Percentiles rank a stretch among this genome's conserved stretches.
Conservation (phyloP, 2,113 vertebrate genomes). For the Trogon melanurus region DNA sequence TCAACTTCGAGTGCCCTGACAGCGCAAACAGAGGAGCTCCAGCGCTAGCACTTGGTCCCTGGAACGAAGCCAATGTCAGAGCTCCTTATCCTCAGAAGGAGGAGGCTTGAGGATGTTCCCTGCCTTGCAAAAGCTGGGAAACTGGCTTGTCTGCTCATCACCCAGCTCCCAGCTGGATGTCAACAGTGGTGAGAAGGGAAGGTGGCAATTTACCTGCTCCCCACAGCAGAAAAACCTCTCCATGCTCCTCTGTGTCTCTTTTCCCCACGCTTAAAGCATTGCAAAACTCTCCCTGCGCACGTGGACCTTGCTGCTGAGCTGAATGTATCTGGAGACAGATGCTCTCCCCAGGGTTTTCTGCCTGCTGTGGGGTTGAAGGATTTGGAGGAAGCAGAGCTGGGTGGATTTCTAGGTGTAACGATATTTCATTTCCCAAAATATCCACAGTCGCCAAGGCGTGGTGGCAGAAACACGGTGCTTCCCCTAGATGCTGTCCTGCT, state of each 20-base stretch:
- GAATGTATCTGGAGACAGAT: not conserved
- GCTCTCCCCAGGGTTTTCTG: not conserved
- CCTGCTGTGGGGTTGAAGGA: not conserved
- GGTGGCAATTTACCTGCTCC: not conserved
- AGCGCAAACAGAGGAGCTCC: not conserved
- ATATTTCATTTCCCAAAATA: not conserved
- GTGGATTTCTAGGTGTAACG: not conserved
- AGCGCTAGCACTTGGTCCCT: not conserved
- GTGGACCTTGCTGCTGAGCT: not conserved
- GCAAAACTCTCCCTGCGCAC: not conserved
- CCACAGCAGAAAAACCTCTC: not conserved
- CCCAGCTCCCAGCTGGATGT: not conserved
- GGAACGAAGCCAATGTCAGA: not conserved
- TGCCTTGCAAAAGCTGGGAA: not conserved
- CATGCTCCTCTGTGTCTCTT: not conserved
- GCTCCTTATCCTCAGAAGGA: not conserved
- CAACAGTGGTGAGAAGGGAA: not conserved
- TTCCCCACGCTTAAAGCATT: rapidly evolving
- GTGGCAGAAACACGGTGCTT: not conserved
- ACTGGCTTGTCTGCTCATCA: not conserved
- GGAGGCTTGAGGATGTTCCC: not conserved
- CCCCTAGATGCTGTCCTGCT: not conserved
- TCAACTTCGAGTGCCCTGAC: not conserved
- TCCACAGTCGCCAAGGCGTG: not conserved
- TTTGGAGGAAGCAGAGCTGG: not conserved